phyloP scores from a whole-genome alignment of 2,888 invertebrate genomes.

The Altica lythri region DNA sequence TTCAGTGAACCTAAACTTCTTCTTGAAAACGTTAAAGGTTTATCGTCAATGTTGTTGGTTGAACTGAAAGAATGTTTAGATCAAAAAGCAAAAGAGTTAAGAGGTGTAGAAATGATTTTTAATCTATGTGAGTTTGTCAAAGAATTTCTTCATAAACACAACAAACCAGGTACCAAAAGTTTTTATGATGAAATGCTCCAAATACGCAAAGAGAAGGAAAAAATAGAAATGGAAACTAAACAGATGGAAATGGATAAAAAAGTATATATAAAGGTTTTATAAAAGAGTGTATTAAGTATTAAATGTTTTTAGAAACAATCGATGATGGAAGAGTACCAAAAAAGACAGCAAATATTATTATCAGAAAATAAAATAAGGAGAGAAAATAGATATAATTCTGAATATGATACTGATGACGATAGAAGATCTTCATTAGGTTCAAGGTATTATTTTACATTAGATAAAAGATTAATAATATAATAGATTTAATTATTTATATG shows the following conservation, averaged over 20 bases:
- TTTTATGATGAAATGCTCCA: constrained; percentile 91
- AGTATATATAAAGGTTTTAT: constrained; percentile 52
- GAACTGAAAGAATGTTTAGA: constrained; percentile 67
- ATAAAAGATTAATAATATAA: too few relatives aligned
- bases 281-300: background rate
- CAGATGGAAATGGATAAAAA: constrained; percentile 70
- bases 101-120: constrained; percentile 86
- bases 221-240: constrained; percentile 65
- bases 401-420: constrained; percentile 38
- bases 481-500: too few relatives aligned
- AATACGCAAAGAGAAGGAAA: constrained; percentile 69
- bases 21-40: constrained; percentile 76
- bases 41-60: constrained; percentile 72
- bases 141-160: constrained; percentile 78
- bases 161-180: constrained; percentile 79
- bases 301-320: constrained; percentile 63
- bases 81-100: constrained; percentile 61
- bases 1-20: constrained; percentile 68
- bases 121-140: constrained; percentile 80
- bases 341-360: constrained; percentile 77
- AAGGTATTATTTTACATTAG: constrained; percentile 27
- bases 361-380: constrained; percentile 66
- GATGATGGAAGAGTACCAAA: constrained; percentile 75
- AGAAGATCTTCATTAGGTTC: constrained; percentile 29
- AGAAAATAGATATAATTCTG: constrained; percentile 47